Base-by-base conservation (phyloP, 1,140 invertebrate species). In the Apolygus lucorum region DNA sequence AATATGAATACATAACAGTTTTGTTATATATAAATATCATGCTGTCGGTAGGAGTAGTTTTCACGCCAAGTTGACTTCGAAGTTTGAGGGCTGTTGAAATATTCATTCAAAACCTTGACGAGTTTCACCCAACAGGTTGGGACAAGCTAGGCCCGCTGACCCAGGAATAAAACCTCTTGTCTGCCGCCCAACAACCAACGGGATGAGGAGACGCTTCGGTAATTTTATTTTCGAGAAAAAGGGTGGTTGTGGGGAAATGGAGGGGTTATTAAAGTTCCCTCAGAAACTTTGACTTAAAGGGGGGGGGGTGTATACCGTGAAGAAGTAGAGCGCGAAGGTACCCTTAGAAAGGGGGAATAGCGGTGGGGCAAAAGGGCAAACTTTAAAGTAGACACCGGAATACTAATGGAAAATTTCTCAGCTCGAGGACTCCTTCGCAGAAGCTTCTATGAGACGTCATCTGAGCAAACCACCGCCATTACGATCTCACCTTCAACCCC, bases 331-430 rank as follows among this genome's bases (percentile, higher is more conserved):
- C 34, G 34, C 17, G 34, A 59, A 24, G n/a, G n/a, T n/a, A n/a
- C n/a, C n/a, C n/a, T n/a, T n/a, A n/a, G n/a, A n/a, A n/a, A n/a
- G 54, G 54, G 22, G 54, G 11, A 59, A 17, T 22, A 11, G 34
- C 8, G 34, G 34, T 49, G 17, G 17, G 17, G 34, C 17, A 17
- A 49, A 21, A 24, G 54, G 54, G 54, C 54, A 59, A 59, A 59
- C 54, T 59, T 59, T 59, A 59, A 59, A 59, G 54, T 13, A 59
- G 54, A 59, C 54, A 13, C 54, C 54, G 54, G 54, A 59, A 59
- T 59, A 59, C 54, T 59, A 59, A 59, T 59, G 54, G 54, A 59
- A 59, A 59, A 59, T 59, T 59, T 59, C 54, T 59, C 54, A 59
- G 54, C 8, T 59, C 54, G 54, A 4, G 54, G 54, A 59, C 54